Evolutionary conservation across 2,888 invertebrate genomes (phyloP), one percentile per base, ranked within the genome.

Genomic region (Andrena fulva): DNA sequence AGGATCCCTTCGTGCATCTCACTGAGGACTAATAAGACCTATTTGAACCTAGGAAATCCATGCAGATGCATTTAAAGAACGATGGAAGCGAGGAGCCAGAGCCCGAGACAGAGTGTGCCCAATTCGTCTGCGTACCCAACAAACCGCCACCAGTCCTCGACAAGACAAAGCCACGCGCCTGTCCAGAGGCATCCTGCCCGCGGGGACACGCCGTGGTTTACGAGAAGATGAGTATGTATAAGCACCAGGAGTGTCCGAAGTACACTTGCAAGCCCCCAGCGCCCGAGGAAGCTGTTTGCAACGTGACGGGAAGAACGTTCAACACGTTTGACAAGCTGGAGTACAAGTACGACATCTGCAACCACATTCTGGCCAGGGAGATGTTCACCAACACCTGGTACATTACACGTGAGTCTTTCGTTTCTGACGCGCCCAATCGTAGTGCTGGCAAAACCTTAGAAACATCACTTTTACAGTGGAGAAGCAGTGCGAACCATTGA

Each of bases 341-440:
- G 90, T 97, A 96, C 92, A 97, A 97, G 88, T 97, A 97, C 89
- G 97, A 97, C 87, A 95, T 97, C 20, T 98, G 98, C 93, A 96
- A 96, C 94, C 98, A 98, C 92, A 95, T 97, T 62, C 84, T 95
- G 12, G 97, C 96, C 0, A 94, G 97, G 77, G 97, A 98, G 92
- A 95, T 96, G 87, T 94, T 95, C 10, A 94, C 95, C 80, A 95
- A 96, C 63, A 95, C 96, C 52, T 98, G 98, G 97, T 95, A 95
- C 66, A 95, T 98, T 64, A 95, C 96, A 67, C 94, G 97, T 97
- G 91, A 95, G 95, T 94, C 71, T 50, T n/a, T 62, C n/a, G 8
- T 12, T 27, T 48, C 24, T 33, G 6, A 4, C 10, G 2, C 0
- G 1, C 29, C 6, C 12, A 5, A 24, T 7, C 2, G 0, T 56